A percentile compares a stretch with the other conserved stretches of the same genome.
phyloP scores from a whole-genome alignment of 2,113 vertebrate species.

The Etheostoma cragini region DNA sequence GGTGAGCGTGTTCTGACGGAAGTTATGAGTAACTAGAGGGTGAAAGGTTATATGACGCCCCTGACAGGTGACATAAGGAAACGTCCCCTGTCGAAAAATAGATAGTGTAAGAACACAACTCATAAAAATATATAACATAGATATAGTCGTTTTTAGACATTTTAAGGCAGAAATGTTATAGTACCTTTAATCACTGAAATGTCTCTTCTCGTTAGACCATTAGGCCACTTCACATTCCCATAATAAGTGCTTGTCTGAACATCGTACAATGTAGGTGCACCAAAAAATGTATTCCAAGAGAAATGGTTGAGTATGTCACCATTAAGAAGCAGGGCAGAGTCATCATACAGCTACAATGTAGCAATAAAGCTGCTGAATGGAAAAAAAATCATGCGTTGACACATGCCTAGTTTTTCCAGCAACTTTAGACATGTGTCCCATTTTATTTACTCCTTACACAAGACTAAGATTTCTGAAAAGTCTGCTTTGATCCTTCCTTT shows the following conservation, averaged over 20 bases:
- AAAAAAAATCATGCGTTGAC: conserved; percentile 2
- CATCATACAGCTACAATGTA: conserved; percentile 20
- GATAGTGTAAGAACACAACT: no score
- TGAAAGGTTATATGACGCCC: no score
- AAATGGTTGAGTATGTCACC: conserved; percentile 2
- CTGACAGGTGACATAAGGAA: no score
- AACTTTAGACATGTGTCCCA: conserved; percentile 6
- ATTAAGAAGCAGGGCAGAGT: conserved; percentile 7
- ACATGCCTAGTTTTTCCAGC: conserved; percentile 10
- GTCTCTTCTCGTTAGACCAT: not conserved
- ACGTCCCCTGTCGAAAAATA: no score
- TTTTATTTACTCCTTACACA: conserved; percentile 2
- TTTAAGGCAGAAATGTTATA: not conserved
- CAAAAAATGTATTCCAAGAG: conserved; percentile 14
- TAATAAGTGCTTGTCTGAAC: not conserved
- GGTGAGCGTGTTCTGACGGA: no score
- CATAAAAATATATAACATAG: no score
- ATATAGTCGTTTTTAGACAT: no score
- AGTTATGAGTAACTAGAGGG: no score
- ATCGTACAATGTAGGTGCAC: not conserved
- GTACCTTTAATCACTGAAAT: conserved; percentile 8
- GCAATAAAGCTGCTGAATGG: conserved; percentile 7
- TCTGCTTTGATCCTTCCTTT: conserved; percentile 21
- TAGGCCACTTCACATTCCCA: conserved; percentile 6
- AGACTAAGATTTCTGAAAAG: conserved; percentile 20